phyloP scores from a whole-genome alignment of 2,888 invertebrate genomes.

The Torymus auratus region DNA sequence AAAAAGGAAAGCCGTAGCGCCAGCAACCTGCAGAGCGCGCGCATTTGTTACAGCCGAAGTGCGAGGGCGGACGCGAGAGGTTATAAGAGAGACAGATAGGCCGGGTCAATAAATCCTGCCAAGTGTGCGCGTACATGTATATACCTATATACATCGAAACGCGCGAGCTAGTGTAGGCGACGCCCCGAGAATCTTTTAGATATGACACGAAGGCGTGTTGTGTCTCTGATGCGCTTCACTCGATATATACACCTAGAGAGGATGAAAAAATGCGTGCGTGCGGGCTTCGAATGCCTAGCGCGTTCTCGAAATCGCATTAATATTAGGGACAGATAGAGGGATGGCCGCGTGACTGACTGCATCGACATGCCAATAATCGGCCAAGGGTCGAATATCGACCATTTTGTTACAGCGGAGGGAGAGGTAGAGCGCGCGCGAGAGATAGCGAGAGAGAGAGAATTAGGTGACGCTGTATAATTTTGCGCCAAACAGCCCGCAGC shows the following conservation, averaged over 20 bases:
- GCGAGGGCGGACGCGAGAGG: constrained; percentile 17
- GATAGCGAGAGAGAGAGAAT: constrained; percentile 23
- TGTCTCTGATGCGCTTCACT: too few relatives aligned
- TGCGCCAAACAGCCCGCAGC: not conserved
- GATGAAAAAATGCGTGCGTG: too few relatives aligned
- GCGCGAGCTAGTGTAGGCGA: too few relatives aligned
- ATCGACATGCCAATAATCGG: not conserved
- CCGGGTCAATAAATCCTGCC: constrained; percentile 49
- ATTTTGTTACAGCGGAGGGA: not conserved
- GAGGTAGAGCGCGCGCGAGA: not conserved
- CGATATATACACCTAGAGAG: too few relatives aligned
- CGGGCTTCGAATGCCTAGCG: too few relatives aligned
- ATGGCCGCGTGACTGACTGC: not conserved
- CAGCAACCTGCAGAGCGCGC: constrained; percentile 9
- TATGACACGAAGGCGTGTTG: too few relatives aligned
- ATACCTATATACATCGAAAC: too few relatives aligned
- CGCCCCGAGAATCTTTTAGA: too few relatives aligned
- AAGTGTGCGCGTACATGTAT: constrained; percentile 2
- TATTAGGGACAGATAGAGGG: not conserved
- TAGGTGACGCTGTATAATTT: constrained; percentile 23
- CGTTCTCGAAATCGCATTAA: too few relatives aligned
- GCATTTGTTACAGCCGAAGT: constrained; percentile 32
- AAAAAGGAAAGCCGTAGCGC: not conserved
- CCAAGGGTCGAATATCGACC: not conserved
- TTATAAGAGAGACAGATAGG: constrained; percentile 1